A percentile compares a stretch with the other conserved stretches of the same genome.
Evolutionary conservation across 2,797 vertebrate species (phyloP).

Genomic region (Pseudochaenichthys georgianus): DNA sequence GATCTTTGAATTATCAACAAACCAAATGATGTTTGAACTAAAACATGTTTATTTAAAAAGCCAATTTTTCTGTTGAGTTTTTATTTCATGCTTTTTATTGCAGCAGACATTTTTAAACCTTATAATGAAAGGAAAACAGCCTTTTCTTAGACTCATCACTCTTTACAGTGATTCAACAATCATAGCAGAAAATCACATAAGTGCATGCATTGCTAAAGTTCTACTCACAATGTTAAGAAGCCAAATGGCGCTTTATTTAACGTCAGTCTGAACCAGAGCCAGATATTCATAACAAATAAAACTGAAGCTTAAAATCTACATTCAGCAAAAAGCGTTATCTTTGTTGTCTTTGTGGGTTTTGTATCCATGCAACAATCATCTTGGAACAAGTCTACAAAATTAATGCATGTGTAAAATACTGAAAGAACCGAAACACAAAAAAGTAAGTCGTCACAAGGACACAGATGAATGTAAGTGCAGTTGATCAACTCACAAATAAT

Average conservation of each 20-base stretch:
- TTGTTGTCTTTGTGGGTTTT: background rate
- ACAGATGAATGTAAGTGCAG: background rate
- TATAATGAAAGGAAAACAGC: conserved; percentile 2
- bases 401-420: background rate
- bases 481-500: background rate
- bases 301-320: background rate
- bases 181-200: background rate
- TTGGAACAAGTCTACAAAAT: background rate
- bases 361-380: background rate
- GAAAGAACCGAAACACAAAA: background rate
- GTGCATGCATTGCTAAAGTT: background rate
- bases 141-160: background rate
- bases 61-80: background rate
- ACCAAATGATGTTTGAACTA: background rate
- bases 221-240: background rate
- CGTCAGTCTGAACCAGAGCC: background rate
- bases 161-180: conserved; percentile 1
- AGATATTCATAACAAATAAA: background rate
- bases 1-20: background rate
- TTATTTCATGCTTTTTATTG: conserved; percentile 24
- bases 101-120: conserved; percentile 1
- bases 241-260: background rate
- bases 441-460: background rate
- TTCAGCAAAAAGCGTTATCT: background rate
- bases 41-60: conserved; percentile 18